Percentiles rank a stretch among this genome's conserved stretches.
These are phyloP conservation scores for Eupelmus urozonus DNA, from an alignment of 2,888 invertebrate genomes.

Conservation along the genomic window DNA sequence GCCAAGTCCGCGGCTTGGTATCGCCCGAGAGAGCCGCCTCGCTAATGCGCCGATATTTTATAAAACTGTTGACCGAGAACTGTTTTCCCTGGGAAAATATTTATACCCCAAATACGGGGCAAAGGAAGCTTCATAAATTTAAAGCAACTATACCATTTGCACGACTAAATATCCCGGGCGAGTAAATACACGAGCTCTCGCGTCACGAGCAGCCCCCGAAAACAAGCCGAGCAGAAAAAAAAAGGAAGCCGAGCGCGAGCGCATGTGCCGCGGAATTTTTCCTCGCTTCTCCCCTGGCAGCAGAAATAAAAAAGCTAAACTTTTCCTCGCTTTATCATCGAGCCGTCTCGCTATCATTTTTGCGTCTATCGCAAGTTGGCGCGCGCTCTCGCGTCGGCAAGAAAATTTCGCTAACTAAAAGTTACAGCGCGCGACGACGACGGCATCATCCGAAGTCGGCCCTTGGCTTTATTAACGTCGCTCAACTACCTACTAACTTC, in stretches of 20 bases:
- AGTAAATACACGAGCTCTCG: not conserved
- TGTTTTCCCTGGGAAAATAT: not conserved
- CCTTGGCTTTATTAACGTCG: constrained; percentile 54
- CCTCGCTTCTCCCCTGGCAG: not conserved
- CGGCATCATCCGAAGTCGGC: constrained; percentile 33
- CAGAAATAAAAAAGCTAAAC: constrained; percentile 6
- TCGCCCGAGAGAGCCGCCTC: too few relatives aligned
- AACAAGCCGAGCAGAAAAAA: constrained; percentile 13
- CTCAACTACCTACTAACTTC: constrained; percentile 42
- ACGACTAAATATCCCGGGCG: not conserved
- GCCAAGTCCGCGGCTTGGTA: too few relatives aligned
- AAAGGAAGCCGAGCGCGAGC: not conserved
- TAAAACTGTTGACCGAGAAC: too few relatives aligned
- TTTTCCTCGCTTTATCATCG: constrained; percentile 42
- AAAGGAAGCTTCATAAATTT: not conserved
- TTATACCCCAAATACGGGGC: not conserved
- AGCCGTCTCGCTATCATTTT: constrained; percentile 37
- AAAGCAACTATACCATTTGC: not conserved
- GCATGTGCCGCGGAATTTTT: not conserved
- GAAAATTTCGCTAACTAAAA: constrained; percentile 54
- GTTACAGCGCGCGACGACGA: constrained; percentile 21
- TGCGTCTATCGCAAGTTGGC: constrained; percentile 41
- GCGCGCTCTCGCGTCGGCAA: constrained; percentile 37
- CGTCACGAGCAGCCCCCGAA: constrained; percentile 30
- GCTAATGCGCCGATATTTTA: too few relatives aligned